phyloP scores from a whole-genome alignment of 2,113 vertebrate genomes.

The Leucoraja erinaceus region DNA sequence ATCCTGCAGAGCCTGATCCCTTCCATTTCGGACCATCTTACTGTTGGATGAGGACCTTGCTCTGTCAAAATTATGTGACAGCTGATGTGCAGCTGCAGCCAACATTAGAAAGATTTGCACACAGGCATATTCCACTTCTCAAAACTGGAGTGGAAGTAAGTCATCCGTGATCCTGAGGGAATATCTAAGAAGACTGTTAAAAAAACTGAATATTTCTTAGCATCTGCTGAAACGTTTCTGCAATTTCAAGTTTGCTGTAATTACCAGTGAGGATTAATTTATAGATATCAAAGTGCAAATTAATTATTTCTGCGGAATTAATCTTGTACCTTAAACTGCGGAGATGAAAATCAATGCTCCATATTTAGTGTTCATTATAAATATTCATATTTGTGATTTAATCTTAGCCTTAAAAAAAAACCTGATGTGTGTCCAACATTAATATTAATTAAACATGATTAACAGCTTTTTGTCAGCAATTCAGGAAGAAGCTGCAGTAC shows the following conservation, averaged over 20 bases:
- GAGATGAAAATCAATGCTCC: background rate
- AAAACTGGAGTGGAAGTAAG: too few species aligned
- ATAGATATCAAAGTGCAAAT: background rate
- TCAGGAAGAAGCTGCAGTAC: background rate
- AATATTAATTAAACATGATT: background rate
- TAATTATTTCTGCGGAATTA: slow-evolving; percentile 14
- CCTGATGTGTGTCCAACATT: background rate
- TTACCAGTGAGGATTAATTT: background rate
- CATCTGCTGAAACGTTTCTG: background rate
- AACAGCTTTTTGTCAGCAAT: background rate
- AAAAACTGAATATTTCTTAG: too few species aligned
- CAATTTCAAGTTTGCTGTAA: background rate
- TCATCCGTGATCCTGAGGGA: too few species aligned
- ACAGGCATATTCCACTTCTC: too few species aligned
- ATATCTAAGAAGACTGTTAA: background rate
- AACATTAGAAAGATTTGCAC: background rate
- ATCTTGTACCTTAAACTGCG: background rate
- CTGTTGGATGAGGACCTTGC: too few species aligned
- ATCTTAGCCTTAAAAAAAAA: background rate
- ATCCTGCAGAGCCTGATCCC: too few species aligned
- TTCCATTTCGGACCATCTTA: too few species aligned
- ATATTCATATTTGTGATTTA: slow-evolving; percentile 10
- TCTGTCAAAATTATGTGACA: too few species aligned
- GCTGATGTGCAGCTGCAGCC: background rate
- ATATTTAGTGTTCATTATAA: background rate